Base-by-base conservation (phyloP, 2,888 invertebrate genomes). In the Chrysolina oricalcia region DNA sequence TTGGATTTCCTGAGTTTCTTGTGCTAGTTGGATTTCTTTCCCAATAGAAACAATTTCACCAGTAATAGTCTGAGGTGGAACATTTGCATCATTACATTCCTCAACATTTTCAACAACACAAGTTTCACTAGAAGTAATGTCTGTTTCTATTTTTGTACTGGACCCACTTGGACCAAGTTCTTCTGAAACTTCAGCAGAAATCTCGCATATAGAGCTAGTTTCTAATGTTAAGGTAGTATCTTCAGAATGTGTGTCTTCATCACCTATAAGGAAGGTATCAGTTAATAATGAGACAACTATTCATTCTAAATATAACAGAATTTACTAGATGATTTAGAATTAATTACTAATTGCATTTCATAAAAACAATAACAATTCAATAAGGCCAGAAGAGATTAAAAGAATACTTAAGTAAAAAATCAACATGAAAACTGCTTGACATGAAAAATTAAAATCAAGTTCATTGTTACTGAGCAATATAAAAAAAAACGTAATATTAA, bases 41-140 rank as follows among this genome's bases (percentile, higher is more conserved):
- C 15, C 27, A 13, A 59, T 13, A 27, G 59, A 13, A 27, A 6
- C 23, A 59, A 13, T 23, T 59, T 10, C 1, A n/a, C 23, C 10
- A 27, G 13, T 27, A 15, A 15, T 59, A 27, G 23, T 59, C 27
- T 59, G n/a, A 15, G 23, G 27, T 27, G 11, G 59, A 27, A 23
- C 59, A 59, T 53, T 53, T 43, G 10, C 9, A 43, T 43, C 13
- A 10, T 43, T 23, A 63, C 70, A 41, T 56, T 56, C 1, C 17
- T 17, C 35, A 35, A 48, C 48, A 48, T 53, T 23, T 53, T 19
- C 53, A 53, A 8, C 56, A 56, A 6, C 59, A 35, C 27, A 59
- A 27, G n/a, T 35, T 59, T 59, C 9, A 1, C 59, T 59, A n/a
- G 59, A 59, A 59, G 35, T 59, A n/a, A 59, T 59, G 27, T 59